Evolutionary conservation across 2,797 vertebrate genomes (phyloP).

Genomic region (Sebastes kiyomatsui): DNA sequence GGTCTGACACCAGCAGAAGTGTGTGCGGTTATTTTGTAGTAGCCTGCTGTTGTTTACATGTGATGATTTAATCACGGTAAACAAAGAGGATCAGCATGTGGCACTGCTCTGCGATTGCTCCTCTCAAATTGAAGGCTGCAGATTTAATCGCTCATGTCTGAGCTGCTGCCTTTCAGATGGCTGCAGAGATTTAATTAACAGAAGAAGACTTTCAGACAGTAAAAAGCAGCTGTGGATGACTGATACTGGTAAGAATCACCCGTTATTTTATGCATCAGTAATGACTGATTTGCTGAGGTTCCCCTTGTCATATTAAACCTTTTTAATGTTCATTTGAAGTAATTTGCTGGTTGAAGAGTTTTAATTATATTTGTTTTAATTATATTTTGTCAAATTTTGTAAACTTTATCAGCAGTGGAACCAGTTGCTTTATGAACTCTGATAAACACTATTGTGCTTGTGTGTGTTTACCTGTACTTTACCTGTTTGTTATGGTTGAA

Average conservation of each 20-base stretch:
- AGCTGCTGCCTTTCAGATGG: slow-evolving; percentile 24
- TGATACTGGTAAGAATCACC: not conserved
- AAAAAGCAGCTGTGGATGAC: slow-evolving; percentile 14
- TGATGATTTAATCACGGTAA: not conserved
- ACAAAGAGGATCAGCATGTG: slow-evolving; percentile 1
- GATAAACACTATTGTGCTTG: not conserved
- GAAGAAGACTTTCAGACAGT: slow-evolving; percentile 1
- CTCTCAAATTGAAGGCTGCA: slow-evolving; percentile 9
- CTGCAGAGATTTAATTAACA: slow-evolving; percentile 28
- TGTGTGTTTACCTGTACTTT: not conserved
- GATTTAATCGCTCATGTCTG: not conserved
- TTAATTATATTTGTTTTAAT: not conserved
- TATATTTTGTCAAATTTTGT: not conserved
- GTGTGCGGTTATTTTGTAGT: not conserved
- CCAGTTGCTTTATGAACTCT: not conserved
- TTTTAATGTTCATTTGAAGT: not conserved
- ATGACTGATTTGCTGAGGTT: not conserved
- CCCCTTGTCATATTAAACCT: not conserved
- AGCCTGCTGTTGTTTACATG: slow-evolving; percentile 4
- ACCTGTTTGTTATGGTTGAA: not conserved
- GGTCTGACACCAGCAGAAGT: not conserved
- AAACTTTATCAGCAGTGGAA: not conserved
- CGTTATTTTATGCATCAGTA: not conserved
- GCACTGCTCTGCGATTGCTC: not conserved
- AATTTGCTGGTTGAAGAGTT: not conserved